Base-by-base conservation (phyloP, 2,113 vertebrate species). In the Meles meles region DNA sequence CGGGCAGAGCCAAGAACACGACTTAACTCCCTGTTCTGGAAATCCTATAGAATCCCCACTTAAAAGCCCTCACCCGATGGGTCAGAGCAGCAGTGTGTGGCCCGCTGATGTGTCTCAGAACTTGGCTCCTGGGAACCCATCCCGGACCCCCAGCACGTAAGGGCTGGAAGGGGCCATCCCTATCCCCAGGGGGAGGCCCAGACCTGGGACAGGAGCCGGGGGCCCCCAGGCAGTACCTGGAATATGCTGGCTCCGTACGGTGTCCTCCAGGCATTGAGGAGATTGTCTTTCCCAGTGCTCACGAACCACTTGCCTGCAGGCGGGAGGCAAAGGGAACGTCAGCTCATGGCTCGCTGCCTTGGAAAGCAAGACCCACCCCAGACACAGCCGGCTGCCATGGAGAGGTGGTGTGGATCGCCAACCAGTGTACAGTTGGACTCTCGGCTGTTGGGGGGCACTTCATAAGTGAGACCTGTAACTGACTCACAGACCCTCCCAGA, bases 161-260 rank as follows among this genome's bases (percentile, higher is more conserved):
- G 8, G 31, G 31, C 21, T 3, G 37, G 18, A 13, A 42, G 21
- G 80, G 37, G 34, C 8, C 20, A 2, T 67, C 31, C 20, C 12
- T 25, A 34, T 7, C 25, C 0, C 29, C 11, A 12, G 0, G 5
- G 15, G 3, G 23, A 2, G 44, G 25, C 37, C 57, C 3, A 0
- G 34, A 52, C 29, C 67, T 31, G 3, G 29, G 42, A 39, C 37
- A 21, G 47, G 34, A 13, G 27, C 37, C 47, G 49, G 55, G 55
- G 2, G 55, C 96, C 2, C 37, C 6, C 0, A 7, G 47, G n/a
- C 1, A 37, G 63, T 97, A 99, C 99, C 99, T 99, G 99, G 99
- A 99, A 99, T 98, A 99, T 99, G 99, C 99, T 99, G 79, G 99
- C 99, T 63, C 99, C 99, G 0, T 99, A 99, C 1, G 99, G 99